phyloP scores from a whole-genome alignment of 1,140 invertebrate species.

The Ptiloglossa arizonensis region DNA sequence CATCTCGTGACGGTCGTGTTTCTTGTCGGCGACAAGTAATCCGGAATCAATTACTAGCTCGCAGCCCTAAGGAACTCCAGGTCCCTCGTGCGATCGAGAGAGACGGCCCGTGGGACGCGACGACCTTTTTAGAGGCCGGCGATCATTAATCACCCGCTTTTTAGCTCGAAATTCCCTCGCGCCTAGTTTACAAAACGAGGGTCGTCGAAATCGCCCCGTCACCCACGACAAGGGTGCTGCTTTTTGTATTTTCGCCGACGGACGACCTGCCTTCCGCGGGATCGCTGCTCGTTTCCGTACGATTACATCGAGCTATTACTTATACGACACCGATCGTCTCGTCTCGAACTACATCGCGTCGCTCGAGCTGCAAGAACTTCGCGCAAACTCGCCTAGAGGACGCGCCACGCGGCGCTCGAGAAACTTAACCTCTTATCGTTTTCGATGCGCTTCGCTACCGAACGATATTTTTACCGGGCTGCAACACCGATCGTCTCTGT shows the following conservation, averaged over 20 bases:
- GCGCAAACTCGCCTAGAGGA: too few species aligned
- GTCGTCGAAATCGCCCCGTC: constrained; percentile 78
- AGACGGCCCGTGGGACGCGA: constrained; percentile 24
- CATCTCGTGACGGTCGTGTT: constrained; percentile 54
- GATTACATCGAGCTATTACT: constrained; percentile 29
- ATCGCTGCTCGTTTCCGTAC: constrained; percentile 46
- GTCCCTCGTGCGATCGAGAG: constrained; percentile 18
- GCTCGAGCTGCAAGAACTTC: too few species aligned
- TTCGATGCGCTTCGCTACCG: too few species aligned
- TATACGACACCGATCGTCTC: neutral
- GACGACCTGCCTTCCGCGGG: constrained; percentile 48
- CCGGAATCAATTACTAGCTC: constrained; percentile 75
- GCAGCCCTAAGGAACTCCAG: constrained; percentile 67
- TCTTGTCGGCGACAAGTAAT: constrained; percentile 69
- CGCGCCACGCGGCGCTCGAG: too few species aligned
- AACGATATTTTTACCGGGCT: too few species aligned
- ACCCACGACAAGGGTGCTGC: constrained; percentile 74
- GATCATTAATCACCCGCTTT: constrained; percentile 81
- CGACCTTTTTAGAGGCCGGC: constrained; percentile 68
- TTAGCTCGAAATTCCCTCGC: constrained; percentile 80
- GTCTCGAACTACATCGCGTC: neutral
- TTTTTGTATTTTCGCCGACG: constrained; percentile 65
- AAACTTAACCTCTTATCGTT: too few species aligned
- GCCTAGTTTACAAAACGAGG: constrained; percentile 80
- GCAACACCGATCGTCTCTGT: too few species aligned